Percentiles rank a stretch among this genome's conserved stretches.
Evolutionary conservation across 2,113 vertebrate genomes (phyloP).

Genomic region (Oreochromis niloticus): DNA sequence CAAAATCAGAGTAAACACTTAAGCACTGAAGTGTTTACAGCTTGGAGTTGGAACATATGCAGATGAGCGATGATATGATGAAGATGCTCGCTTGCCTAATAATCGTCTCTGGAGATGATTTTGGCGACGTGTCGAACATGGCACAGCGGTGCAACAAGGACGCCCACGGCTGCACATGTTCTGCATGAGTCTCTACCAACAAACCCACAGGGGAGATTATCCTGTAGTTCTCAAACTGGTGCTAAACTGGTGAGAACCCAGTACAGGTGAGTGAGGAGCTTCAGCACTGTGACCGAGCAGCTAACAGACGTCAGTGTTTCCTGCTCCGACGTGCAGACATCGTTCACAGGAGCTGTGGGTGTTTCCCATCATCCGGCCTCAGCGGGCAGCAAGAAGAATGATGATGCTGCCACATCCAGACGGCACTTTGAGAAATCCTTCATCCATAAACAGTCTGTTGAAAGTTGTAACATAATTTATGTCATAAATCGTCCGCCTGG

Average conservation of each 20-base stretch:
- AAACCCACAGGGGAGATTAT: accelerated
- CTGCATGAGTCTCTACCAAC: accelerated
- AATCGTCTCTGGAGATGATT: not conserved
- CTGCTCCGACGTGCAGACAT: not conserved
- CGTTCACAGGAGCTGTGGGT: not conserved
- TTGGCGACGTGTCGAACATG: not conserved
- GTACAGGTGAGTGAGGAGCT: not conserved
- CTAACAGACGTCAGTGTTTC: not conserved
- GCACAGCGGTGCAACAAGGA: accelerated
- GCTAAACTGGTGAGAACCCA: not conserved
- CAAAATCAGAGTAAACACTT: not conserved
- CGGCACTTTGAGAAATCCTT: not conserved
- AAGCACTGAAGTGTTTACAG: not conserved
- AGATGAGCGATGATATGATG: not conserved
- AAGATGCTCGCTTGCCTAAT: not conserved
- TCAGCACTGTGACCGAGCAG: not conserved
- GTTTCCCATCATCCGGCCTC: not conserved
- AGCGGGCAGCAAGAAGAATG: not conserved
- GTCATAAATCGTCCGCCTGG: not conserved
- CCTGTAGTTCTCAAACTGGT: not conserved
- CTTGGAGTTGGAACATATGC: not conserved
- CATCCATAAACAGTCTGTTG: not conserved
- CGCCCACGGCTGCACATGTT: not conserved
- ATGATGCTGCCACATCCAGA: not conserved
- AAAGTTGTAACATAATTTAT: not conserved